Evolutionary conservation across 2,888 invertebrate genomes (phyloP).

Genomic region (Lissocephala sabroskyi): DNA sequence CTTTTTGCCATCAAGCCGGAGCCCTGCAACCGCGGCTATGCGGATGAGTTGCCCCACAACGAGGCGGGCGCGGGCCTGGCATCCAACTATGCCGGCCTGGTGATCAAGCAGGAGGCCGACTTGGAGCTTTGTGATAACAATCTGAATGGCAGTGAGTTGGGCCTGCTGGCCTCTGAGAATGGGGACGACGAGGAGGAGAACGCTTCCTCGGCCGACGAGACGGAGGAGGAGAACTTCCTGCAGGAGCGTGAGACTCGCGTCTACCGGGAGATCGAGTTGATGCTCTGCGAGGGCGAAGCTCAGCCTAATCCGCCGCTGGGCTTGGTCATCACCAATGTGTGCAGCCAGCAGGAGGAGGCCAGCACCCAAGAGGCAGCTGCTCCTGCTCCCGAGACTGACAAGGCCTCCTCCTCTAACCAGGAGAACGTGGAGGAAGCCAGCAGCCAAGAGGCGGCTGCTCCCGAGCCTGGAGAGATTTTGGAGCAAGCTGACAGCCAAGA

Average conservation of each 20-base stretch:
- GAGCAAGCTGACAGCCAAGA: too few relatives aligned
- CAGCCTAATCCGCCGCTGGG: not conserved
- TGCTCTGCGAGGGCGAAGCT: conserved; percentile 10
- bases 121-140: conserved; percentile 53
- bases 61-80: conserved; percentile 27
- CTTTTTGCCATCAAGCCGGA: conserved; percentile 54
- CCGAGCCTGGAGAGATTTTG: too few relatives aligned
- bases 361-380: too few relatives aligned
- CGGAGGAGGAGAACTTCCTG: conserved; percentile 28
- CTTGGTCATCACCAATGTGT: conserved; percentile 56
- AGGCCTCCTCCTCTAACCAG: too few relatives aligned
- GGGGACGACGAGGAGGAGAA: conserved; percentile 30
- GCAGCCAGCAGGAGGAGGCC: conserved; percentile 45
- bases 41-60: conserved; percentile 32
- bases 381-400: too few relatives aligned
- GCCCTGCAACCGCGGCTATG: conserved; percentile 58
- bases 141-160: conserved; percentile 26
- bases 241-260: conserved; percentile 33
- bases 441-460: too few relatives aligned
- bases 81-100: conserved; percentile 61
- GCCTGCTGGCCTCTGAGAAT: too few relatives aligned
- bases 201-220: conserved; percentile 43
- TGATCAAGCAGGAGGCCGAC: conserved; percentile 67
- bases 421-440: too few relatives aligned
- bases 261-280: conserved; percentile 50